Evolutionary conservation across 2,888 invertebrate species (phyloP), one percentile per base, ranked within the genome.

Genomic region (Lymantria monacha): DNA sequence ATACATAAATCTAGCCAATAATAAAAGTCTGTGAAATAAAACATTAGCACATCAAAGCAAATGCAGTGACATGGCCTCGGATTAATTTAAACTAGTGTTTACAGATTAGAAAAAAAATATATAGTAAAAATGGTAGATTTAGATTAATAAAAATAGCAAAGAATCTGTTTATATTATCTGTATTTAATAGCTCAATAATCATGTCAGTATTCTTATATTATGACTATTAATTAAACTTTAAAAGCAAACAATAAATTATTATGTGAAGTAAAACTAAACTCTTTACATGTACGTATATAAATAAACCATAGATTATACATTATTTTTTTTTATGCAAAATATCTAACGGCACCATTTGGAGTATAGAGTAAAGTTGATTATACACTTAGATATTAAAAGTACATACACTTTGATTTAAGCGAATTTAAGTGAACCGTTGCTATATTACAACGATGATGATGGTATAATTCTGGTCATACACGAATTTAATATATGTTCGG

Each of bases 1-100:
- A 31, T 22, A 49, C 55, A 69, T 66, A 67, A 67, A 67, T 67
- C 66, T 61, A 52, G 40, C 43, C 36, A 65, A 66, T 56, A 69
- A 66, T 69, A 67, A 67, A 59, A 65, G 48, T 45, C 49, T 51
- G 45, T 63, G 56, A 66, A 53, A 66, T 55, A 57, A 53, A 58
- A 58, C 49, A 51, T 50, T 41, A 31, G 11, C 43, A 63, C 54
- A 56, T 67, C 66, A 67, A 67, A 69, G 66, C 49, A 22, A 41
- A 41, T 48, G 47, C 49, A 55, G 54, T 59, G 66, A 62, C 69
- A 66, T 42, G 61, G 38, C 59, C 59, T 59, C 53, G 44, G 57
- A 49, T 42, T 44, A 62, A 53, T 48, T 49, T 49, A 61, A 44
- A 45, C 61, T 60, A 50, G 44, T 57, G 55, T 65, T 65, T 67